Base-by-base conservation (phyloP, 2,113 vertebrate genomes). In the Piliocolobus tephrosceles region DNA sequence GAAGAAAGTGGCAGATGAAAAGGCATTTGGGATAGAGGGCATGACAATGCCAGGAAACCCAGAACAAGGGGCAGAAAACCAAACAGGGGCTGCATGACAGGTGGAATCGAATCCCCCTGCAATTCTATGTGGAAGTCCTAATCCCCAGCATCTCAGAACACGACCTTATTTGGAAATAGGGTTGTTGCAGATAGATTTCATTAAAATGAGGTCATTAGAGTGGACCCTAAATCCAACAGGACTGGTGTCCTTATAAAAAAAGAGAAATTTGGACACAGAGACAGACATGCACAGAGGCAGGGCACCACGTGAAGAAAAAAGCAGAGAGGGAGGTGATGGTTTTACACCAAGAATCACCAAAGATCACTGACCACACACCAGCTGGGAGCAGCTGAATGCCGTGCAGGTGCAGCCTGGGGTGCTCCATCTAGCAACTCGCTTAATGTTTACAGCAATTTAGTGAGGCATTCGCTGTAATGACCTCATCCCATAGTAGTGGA, bases 61-160 rank as follows among this genome's bases (percentile, higher is more conserved):
- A 2, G n/a, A 14, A 10, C 17, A n/a, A 10, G 0, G 55, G 16
- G 75, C 23, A 61, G n/a, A 40, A 4, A 4, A 14, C 68, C 68
- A 16, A 20, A 5, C 30, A 4, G 10, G 32, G 30, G 1, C 0
- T 0, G 1, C 0, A 8, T 5, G 0, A 12, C 0, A 13, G 50
- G 84, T 6, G 3, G 7, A 25, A 6, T 0, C 0, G 25, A 1
- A 83, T 40, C 38, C 58, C 52, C 4, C 30, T 16, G 5, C 2
- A 6, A 43, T 20, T 30, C 17, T 0, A 2, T 0, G 4, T 1
- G 58, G 0, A 14, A 14, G 18, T 22, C 43, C 6, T 11, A 2
- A 16, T 2, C 22, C 27, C 13, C 47, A 4, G 72, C 0, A 16
- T 35, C 78, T 47, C 61, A 6, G 43, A 10, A 6, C 2, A 70